phyloP scores from a whole-genome alignment of 1,140 invertebrate species.

The Yoshiicerus persimilis region DNA sequence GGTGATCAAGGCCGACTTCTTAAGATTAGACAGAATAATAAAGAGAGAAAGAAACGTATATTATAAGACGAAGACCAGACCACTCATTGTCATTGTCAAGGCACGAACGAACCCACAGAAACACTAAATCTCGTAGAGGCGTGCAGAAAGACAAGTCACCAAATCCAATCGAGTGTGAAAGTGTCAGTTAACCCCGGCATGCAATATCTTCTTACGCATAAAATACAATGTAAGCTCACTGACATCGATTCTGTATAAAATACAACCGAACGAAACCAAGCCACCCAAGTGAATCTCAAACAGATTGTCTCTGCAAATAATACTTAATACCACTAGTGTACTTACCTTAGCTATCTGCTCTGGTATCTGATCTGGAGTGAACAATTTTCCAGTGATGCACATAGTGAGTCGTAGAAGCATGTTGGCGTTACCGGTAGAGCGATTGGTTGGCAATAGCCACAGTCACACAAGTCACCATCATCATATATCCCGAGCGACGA shows the following conservation, averaged over 20 bases:
- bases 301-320: not conserved
- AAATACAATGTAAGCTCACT: not conserved
- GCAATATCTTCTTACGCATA: not conserved
- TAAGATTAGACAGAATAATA: slow-evolving; percentile 2
- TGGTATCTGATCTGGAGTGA: not conserved
- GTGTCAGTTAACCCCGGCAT: not conserved
- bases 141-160: not conserved
- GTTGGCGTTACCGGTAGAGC: slow-evolving; percentile 47
- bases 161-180: slow-evolving; percentile 8
- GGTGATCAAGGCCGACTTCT: slow-evolving; percentile 10
- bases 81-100: slow-evolving; percentile 14
- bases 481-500: slow-evolving; percentile 8
- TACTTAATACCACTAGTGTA: not conserved
- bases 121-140: not conserved
- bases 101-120: not conserved
- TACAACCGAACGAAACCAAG: not conserved
- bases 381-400: slow-evolving; percentile 27
- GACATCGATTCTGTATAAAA: not conserved
- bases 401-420: slow-evolving; percentile 44
- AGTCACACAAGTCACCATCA: slow-evolving; percentile 22
- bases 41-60: not conserved
- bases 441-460: slow-evolving; percentile 39
- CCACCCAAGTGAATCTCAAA: not conserved
- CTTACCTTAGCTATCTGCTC: no score
- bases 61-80: not conserved